Evolutionary conservation across 2,888 invertebrate species (phyloP), one percentile per base, ranked within the genome.

Genomic region (Acleris laterana): DNA sequence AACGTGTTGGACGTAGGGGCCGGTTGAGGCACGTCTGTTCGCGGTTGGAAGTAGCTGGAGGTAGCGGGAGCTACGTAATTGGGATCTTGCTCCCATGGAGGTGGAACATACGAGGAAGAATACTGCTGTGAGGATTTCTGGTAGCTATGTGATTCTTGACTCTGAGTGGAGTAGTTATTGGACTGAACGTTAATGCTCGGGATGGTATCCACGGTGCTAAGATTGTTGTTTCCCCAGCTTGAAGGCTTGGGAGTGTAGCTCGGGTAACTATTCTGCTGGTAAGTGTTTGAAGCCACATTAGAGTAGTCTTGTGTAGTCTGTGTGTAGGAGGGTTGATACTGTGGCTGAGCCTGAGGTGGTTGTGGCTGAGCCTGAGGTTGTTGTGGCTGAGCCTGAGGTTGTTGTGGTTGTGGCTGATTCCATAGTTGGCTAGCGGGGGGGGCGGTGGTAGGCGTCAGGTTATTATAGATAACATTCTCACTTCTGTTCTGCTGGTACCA

Each of bases 11-110:
- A 71, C 58, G 81, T 69, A 44, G 79, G 81, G n/a, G 85, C 77
- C 42, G 87, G 56, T 20, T 62, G 66, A 19, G 57, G 20, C 11
- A 20, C 32, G 17, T 66, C 66, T 13, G 48, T 9, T 38, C 62
- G 44, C 1, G 66, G 80, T 72, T 89, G 84, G 58, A 85, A 89
- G 69, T 80, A 87, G 60, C 78, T 85, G 69, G 87, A 85, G 44
- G 78, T 80, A 56, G 80, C 76, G 48, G 78, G 83, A n/a, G 81
- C 74, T 44, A 83, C 81, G 66, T 90, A 92, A 51, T 77, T 81
- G 17, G 85, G 76, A 69, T 90, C 91, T 70, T 92, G 92, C 73
- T 93, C 93, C 93, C 93, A 93, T 13, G 93, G 93, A 48, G 93
- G 93, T 63, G 93, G 93, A 6, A 93, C 90, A 68, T 93, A 93